These are phyloP conservation scores for Drosophila sproati DNA, from an alignment of 1,140 invertebrate species.

Conservation along the genomic window DNA sequence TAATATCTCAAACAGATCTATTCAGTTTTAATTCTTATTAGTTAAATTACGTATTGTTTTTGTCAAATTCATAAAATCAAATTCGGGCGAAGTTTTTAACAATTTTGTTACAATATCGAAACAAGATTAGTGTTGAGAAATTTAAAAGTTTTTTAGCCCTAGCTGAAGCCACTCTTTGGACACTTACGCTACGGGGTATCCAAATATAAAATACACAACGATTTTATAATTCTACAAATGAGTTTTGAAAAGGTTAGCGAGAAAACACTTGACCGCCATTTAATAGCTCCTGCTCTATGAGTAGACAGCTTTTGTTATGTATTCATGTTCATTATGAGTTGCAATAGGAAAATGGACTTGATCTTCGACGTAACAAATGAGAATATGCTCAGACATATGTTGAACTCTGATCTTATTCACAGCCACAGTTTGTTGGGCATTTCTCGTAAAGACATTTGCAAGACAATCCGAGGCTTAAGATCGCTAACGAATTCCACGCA, in stretches of 20 bases:
- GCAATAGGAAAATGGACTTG: not conserved
- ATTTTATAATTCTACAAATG: constrained; percentile 2
- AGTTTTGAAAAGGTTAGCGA: constrained; percentile 18
- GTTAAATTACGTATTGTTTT: not conserved
- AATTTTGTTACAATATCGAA: too few species aligned
- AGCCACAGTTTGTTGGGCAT: constrained; percentile 6
- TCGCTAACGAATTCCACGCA: constrained; percentile 33
- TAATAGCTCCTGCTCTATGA: constrained; percentile 2
- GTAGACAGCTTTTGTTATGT: not conserved
- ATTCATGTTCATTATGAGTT: constrained; percentile 5
- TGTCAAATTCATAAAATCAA: not conserved
- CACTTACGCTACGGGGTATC: constrained; percentile 17
- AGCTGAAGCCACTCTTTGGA: not conserved
- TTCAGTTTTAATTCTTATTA: too few species aligned
- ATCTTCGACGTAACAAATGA: not conserved
- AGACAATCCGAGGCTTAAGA: constrained; percentile 9
- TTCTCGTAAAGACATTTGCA: constrained; percentile 4
- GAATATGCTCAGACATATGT: not conserved
- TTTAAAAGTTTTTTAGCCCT: too few species aligned
- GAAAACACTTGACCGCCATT: constrained; percentile 41
- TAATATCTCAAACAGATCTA: too few species aligned
- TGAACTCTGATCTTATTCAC: constrained; percentile 36
- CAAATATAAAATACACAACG: too few species aligned
- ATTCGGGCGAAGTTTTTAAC: too few species aligned
- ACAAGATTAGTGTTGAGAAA: too few species aligned